phyloP scores from a whole-genome alignment of 2,113 vertebrate genomes.

The Ibidorhyncha struthersii region DNA sequence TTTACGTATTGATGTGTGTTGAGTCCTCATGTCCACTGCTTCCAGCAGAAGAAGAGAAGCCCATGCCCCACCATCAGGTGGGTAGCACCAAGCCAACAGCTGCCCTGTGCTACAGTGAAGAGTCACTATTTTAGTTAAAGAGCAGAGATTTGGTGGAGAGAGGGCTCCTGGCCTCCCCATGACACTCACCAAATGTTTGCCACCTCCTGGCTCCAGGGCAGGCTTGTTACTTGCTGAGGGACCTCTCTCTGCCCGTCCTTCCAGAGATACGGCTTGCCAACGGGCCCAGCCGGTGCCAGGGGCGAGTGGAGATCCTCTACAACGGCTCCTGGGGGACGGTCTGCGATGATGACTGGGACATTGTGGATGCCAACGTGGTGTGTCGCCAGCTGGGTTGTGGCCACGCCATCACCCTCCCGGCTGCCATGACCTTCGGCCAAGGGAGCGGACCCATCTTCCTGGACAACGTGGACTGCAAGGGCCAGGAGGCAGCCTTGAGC shows the following conservation, averaged over 20 bases:
- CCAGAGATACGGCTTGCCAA: slow-evolving; percentile 87
- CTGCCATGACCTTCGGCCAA: slow-evolving; percentile 86
- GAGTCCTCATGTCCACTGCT: not conserved
- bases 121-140: not conserved
- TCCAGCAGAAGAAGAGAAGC: not conserved
- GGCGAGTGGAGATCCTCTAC: slow-evolving; percentile 88
- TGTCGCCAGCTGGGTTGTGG: slow-evolving; percentile 91
- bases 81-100: not conserved
- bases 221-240: not conserved
- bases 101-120: not conserved
- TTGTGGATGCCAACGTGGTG: slow-evolving; percentile 92
- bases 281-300: slow-evolving; percentile 86
- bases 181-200: not conserved
- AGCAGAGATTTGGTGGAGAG: not conserved
- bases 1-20: not conserved
- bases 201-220: not conserved
- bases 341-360: slow-evolving; percentile 96
- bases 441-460: slow-evolving; percentile 87
- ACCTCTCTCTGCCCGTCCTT: not conserved
- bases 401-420: slow-evolving; percentile 76
- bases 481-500: slow-evolving; percentile 83
- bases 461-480: slow-evolving; percentile 94
- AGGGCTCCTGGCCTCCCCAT: fast-evolving
- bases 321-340: slow-evolving; percentile 91
- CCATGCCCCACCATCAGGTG: not conserved